A percentile compares a stretch with the other conserved stretches of the same genome.
phyloP scores from a whole-genome alignment of 2,797 vertebrate genomes.

The Sebastes hubbsi region DNA sequence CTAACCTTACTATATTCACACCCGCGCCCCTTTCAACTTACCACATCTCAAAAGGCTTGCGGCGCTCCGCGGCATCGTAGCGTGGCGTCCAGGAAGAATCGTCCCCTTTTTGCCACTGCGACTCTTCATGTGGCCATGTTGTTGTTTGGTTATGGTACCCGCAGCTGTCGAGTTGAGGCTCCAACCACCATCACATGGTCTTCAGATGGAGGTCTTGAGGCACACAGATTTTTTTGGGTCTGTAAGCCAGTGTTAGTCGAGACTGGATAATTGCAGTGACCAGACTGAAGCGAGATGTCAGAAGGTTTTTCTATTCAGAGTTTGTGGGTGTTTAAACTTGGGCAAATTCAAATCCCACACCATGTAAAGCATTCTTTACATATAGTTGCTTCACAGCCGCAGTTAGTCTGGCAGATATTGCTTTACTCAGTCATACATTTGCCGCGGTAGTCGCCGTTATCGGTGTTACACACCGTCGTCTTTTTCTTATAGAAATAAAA shows the following conservation, averaged over 20 bases:
- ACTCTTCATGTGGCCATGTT: constrained; percentile 46
- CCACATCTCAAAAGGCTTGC: constrained; percentile 18
- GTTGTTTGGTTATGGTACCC: constrained; percentile 35
- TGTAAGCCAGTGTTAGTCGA: constrained; percentile 11
- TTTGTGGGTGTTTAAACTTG: constrained; percentile 33
- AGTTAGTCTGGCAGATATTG: constrained; percentile 24
- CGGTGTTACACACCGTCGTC: background rate
- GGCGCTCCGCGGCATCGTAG: constrained; percentile 15
- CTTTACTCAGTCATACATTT: background rate
- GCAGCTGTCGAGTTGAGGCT: constrained; percentile 28
- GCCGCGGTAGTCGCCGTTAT: background rate
- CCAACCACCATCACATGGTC: constrained; percentile 26
- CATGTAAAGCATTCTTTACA: constrained; percentile 13
- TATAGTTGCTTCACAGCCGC: constrained; percentile 31
- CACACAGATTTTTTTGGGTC: background rate
- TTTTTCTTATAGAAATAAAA: background rate
- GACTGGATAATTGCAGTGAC: constrained; percentile 13
- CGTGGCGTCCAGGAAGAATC: constrained; percentile 16
- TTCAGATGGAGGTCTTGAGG: constrained; percentile 49
- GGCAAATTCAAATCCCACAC: constrained; percentile 15
- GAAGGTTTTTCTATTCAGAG: constrained; percentile 35
- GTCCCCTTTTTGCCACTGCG: constrained; percentile 1
- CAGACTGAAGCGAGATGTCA: constrained; percentile 3
- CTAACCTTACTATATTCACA: constrained; percentile 50
- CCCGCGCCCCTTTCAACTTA: constrained; percentile 19